Conservation (phyloP, 2,113 vertebrate species). For the Toxotes jaculatrix region DNA sequence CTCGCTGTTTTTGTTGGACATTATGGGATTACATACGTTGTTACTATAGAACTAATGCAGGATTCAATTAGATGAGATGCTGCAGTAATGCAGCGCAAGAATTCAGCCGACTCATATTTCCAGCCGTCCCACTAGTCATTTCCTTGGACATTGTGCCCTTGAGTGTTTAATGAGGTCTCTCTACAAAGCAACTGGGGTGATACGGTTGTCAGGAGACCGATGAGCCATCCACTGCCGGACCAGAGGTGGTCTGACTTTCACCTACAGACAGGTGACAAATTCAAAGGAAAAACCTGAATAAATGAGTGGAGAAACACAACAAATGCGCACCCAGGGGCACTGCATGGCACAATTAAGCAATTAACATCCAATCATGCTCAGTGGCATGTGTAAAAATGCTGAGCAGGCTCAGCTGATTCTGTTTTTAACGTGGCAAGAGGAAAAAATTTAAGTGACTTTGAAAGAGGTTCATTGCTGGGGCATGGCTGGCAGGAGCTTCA, state of each 20-base stretch:
- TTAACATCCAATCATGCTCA: too few relatives aligned
- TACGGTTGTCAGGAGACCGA: constrained; percentile 59
- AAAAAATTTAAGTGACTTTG: too few relatives aligned
- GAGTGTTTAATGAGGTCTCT: constrained; percentile 70
- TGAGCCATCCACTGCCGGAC: constrained; percentile 39
- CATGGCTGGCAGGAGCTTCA: too few relatives aligned
- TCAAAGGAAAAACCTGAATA: too few relatives aligned
- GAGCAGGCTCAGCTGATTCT: too few relatives aligned
- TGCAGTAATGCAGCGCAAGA: constrained; percentile 8
- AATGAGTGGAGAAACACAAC: too few relatives aligned
- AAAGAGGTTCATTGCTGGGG: too few relatives aligned
- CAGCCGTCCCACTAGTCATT: constrained; percentile 42
- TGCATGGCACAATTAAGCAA: too few relatives aligned
- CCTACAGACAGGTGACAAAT: constrained; percentile 6
- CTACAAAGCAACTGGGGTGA: constrained; percentile 53
- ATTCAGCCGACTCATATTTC: constrained; percentile 42
- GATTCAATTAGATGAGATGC: constrained; percentile 48
- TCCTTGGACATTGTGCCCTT: constrained; percentile 62
- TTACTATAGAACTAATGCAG: constrained; percentile 35
- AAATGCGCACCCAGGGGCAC: too few relatives aligned
- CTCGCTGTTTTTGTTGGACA: constrained; percentile 55
- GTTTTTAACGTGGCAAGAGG: too few relatives aligned
- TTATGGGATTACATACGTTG: constrained; percentile 62
- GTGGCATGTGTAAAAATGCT: too few relatives aligned
- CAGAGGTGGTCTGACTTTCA: constrained; percentile 59